Conservation (phyloP, 2,113 vertebrate species). For the Empidonax traillii region DNA sequence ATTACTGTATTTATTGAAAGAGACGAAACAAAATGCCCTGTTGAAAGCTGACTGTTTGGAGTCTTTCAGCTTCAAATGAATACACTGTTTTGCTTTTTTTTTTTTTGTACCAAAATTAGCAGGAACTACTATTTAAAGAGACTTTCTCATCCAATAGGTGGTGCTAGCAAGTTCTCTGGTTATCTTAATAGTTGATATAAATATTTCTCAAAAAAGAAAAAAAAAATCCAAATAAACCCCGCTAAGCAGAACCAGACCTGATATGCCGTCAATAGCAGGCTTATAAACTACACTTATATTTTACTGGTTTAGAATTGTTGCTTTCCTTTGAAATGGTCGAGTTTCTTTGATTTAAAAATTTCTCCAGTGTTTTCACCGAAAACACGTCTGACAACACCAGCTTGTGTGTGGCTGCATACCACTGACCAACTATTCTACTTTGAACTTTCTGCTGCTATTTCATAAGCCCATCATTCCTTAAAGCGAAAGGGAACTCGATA, state of each 20-base stretch:
- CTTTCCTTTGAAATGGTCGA: background rate
- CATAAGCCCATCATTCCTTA: background rate
- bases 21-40: background rate
- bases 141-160: background rate
- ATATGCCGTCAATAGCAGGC: background rate
- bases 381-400: background rate
- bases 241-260: background rate
- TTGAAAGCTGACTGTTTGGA: conserved; percentile 24
- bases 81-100: background rate
- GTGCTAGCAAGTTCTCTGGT: conserved; percentile 15
- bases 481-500: background rate
- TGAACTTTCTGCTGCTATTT: background rate
- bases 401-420: background rate
- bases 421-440: background rate
- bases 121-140: background rate
- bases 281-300: background rate
- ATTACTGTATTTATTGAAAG: background rate
- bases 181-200: background rate
- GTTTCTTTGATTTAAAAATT: background rate
- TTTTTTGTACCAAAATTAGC: background rate
- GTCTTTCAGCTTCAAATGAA: background rate
- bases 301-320: background rate
- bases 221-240: background rate
- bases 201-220: background rate
- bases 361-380: background rate